Base-by-base conservation (phyloP, 2,888 invertebrate genomes). In the Thysanoteuthis rhombus region DNA sequence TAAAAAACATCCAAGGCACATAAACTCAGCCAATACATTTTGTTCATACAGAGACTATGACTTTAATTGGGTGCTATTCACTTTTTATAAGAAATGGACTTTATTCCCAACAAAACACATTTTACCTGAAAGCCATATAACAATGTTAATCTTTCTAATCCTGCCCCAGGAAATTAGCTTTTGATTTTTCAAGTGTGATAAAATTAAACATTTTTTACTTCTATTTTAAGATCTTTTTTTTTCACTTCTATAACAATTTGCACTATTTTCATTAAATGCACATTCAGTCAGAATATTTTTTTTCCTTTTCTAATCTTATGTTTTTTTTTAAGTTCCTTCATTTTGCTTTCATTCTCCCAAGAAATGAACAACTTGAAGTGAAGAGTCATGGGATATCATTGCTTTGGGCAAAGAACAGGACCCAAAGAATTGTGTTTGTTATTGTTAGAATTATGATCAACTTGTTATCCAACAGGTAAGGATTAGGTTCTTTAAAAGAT, bases 181-280 rank as follows among this genome's bases (percentile, higher is more conserved):
- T 75, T 75, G 75, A 75, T 75, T 75, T 75, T 36, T 75, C 75
- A 75, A 75, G 75, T 75, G n/a, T 75, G 75, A 75, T 75, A 75
- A 75, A 75, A 75, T 75, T 75, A 75, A 75, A 75, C 19, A n/a
- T 75, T n/a, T 75, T 75, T 75, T 75, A 32, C n/a, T 75, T n/a
- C 75, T n/a, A 1, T 75, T 75, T 32, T 6, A n/a, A 10, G 10
- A 10, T n/a, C 12, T 28, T n/a, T 10, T 75, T n/a, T 36, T 75
- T 75, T 36, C 16, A n/a, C n/a, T 75, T 75, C n/a, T 75, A 12
- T 75, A 75, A 75, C 75, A 75, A 75, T 75, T 75, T 75, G 75
- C 75, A 75, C 75, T 75, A n/a, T 75, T 75, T 75, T 75, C 75
- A 75, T 75, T 75, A 75, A 75, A 75, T 75, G 75, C 75, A 75